Conservation (phyloP, 2,113 vertebrate species). For the Dasyprocta punctata region DNA sequence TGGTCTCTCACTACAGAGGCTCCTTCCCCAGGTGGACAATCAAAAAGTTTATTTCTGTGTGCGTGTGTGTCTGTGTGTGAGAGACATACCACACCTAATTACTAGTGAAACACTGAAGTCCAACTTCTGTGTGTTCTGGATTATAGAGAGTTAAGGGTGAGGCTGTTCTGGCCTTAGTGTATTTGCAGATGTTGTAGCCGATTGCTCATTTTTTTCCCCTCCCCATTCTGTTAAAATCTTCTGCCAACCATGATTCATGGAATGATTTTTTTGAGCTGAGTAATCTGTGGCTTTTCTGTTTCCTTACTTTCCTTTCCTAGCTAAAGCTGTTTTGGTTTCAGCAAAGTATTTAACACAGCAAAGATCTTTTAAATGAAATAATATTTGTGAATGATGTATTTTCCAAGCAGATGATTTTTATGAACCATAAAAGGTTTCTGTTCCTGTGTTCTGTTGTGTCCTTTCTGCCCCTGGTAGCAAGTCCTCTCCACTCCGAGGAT, state of each 20-base stretch:
- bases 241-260: slow-evolving; percentile 90
- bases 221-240: slow-evolving; percentile 84
- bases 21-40: background rate
- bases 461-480: slow-evolving; percentile 25
- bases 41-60: background rate
- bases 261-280: slow-evolving; percentile 89
- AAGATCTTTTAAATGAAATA: slow-evolving; percentile 74
- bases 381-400: slow-evolving; percentile 65
- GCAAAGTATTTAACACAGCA: slow-evolving; percentile 79
- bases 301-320: slow-evolving; percentile 80
- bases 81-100: background rate
- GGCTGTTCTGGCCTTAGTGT: slow-evolving; percentile 72
- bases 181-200: slow-evolving; percentile 87
- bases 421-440: slow-evolving; percentile 60
- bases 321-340: slow-evolving; percentile 82
- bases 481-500: slow-evolving; percentile 50
- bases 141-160: slow-evolving; percentile 82
- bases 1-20: background rate
- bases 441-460: slow-evolving; percentile 29
- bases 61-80: background rate
- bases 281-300: slow-evolving; percentile 88
- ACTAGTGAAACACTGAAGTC: slow-evolving; percentile 49
- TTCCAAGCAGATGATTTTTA: slow-evolving; percentile 66
- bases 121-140: slow-evolving; percentile 59
- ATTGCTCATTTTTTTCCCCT: slow-evolving; percentile 80